Evolutionary conservation across 2,888 invertebrate genomes (phyloP), one percentile per base, ranked within the genome.

Genomic region (Brenthis hecate): DNA sequence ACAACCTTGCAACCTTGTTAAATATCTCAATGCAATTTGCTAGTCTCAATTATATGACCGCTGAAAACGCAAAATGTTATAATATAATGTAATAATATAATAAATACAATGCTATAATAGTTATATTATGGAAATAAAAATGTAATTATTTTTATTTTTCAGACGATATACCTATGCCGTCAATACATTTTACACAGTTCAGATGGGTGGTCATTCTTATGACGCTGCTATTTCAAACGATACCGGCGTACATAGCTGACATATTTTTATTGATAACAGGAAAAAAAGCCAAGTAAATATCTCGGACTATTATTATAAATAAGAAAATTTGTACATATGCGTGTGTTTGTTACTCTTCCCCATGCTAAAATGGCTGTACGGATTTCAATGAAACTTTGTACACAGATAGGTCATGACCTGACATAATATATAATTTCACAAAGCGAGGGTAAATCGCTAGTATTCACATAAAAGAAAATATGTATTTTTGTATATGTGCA

Each of bases 161-260:
- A 84, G 84, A 81, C 73, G 77, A 78, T 13, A 72, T 76, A 23
- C 73, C 80, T 6, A 77, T 76, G 65, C 78, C 80, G 0, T 77
- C 74, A 48, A 48, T 77, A 4, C 51, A 75, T 0, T 81, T 80
- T 57, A 78, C 78, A 19, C 65, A 73, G 5, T 73, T 60, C 13
- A 66, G 64, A 13, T 71, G 78, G 71, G 13, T 80, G 14, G 75
- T 80, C 28, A 62, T 66, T 28, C 16, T 81, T 16, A 65, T 80
- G 58, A 76, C 76, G 0, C 73, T 81, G 14, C 13, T 73, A 13
- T 67, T 81, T 13, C 83, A 84, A 72, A 75, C 75, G 5, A 66
- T 84, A 68, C 83, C 83, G 3, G 81, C 83, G 3, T 78, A 76
- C 36, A 55, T 81, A 14, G 74, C 78, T n/a, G 85, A 85, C 58